Base-by-base conservation (phyloP, 2,888 invertebrate species). In the Cryptus armator region DNA sequence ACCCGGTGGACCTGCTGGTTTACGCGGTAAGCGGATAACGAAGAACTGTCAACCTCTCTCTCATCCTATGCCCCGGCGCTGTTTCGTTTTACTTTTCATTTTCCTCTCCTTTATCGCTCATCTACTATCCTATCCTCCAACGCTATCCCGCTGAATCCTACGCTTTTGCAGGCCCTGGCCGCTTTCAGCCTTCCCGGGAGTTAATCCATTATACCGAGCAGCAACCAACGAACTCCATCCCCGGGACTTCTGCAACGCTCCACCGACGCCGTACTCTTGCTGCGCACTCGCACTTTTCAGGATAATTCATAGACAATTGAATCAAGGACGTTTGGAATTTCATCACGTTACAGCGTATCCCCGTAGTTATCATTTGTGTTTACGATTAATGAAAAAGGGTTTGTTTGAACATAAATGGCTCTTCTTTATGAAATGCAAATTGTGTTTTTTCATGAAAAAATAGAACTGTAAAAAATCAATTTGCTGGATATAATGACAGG, bases 261-360 rank as follows among this genome's bases (percentile, higher is more conserved):
- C 7, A 78, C 81, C 75, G 82, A 29, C 32, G 43, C 53, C 24
- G 44, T 59, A 16, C 44, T 37, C 72, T 19, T 53, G 32, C 70
- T 32, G 19, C 3, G 53, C 53, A 19, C 59, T 12, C 24, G 29
- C 80, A 81, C 79, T 78, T 85, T 86, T 85, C 86, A 83, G 84
- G 86, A 85, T 85, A 86, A 87, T 86, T 86, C 87, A 87, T 84
- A 77, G 86, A 29, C 82, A 70, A 85, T 85, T 83, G 86, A 78
- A 86, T 86, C 77, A 82, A 84, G 77, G 76, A 72, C 84, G 83
- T 76, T 67, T 72, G 77, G 79, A 76, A 83, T 80, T 81, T 72
- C n/a, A 44, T 71, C 59, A 48, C 64, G 59, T 51, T 56, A 43
- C 37, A 9, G 37, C 59, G 43, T 24, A 10, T 24, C 44, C 10